These are phyloP conservation scores for Drosophila truncata DNA, from an alignment of 1,140 invertebrate genomes.

Conservation along the genomic window DNA sequence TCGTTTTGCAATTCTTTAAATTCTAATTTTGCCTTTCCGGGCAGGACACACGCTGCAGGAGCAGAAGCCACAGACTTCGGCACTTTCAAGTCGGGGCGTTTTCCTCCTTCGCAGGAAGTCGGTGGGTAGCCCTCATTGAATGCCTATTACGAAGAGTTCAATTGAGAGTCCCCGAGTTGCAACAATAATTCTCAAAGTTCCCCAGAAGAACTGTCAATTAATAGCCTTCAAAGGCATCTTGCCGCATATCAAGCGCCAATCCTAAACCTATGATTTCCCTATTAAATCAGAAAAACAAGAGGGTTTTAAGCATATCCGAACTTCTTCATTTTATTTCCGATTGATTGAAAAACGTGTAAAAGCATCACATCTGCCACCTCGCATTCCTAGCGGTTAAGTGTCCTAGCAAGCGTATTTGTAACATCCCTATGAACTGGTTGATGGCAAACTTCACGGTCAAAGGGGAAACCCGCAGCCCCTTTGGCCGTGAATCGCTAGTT, in stretches of 20 bases:
- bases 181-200: not conserved
- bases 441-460: slow-evolving; percentile 3
- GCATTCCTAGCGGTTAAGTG: not conserved
- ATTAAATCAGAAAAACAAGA: not conserved
- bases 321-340: not conserved
- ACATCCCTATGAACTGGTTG: not conserved
- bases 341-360: not conserved
- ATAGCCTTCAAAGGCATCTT: not conserved
- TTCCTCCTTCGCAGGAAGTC: slow-evolving; percentile 59
- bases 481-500: slow-evolving; percentile 1
- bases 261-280: no score
- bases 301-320: not conserved
- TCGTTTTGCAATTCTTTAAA: slow-evolving; percentile 51
- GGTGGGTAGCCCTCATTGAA: slow-evolving; percentile 56
- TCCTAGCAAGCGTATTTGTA: slow-evolving; percentile 1
- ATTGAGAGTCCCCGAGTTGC: not conserved
- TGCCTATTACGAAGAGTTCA: slow-evolving; percentile 15
- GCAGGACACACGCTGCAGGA: slow-evolving; percentile 62
- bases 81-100: slow-evolving; percentile 61
- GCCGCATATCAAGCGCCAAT: slow-evolving; percentile 3
- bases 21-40: slow-evolving; percentile 1
- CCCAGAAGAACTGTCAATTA: slow-evolving; percentile 9
- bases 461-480: not conserved
- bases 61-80: slow-evolving; percentile 66
- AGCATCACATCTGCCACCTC: not conserved